Conservation (phyloP, 2,888 invertebrate genomes). For the Colletes collaris region DNA sequence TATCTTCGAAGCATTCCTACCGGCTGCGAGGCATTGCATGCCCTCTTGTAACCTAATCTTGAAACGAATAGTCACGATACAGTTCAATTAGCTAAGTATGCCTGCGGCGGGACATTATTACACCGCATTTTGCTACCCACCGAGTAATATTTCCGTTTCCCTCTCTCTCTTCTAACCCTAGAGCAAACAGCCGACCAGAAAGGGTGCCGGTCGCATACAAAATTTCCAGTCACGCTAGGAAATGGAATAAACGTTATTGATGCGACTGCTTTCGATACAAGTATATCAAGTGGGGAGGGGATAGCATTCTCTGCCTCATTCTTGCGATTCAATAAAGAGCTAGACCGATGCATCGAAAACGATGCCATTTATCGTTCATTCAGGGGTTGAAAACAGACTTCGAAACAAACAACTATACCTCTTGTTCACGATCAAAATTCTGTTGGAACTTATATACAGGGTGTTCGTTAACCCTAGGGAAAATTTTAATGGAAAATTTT, state of each 20-base stretch:
- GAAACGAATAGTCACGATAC: conserved; percentile 64
- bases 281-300: conserved; percentile 1
- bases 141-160: conserved; percentile 49
- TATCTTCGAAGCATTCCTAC: conserved; percentile 30
- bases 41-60: conserved; percentile 53
- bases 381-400: too few species aligned
- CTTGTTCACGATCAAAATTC: too few species aligned
- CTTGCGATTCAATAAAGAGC: not conserved
- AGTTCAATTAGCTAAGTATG: conserved; percentile 78
- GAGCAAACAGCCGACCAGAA: conserved; percentile 54
- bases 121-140: conserved; percentile 65
- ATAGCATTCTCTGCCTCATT: not conserved
- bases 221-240: conserved; percentile 71
- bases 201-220: conserved; percentile 61
- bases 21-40: conserved; percentile 58
- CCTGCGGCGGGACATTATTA: conserved; percentile 69
- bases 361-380: too few species aligned
- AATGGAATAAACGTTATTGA: conserved; percentile 69
- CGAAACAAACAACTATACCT: too few species aligned
- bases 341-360: too few species aligned
- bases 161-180: conserved; percentile 24
- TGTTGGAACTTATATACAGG: too few species aligned
- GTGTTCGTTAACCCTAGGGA: too few species aligned
- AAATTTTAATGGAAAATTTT: too few species aligned
- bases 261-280: conserved; percentile 46